Evolutionary conservation across 2,113 vertebrate species (phyloP).

Genomic region (Chaetura pelagica): DNA sequence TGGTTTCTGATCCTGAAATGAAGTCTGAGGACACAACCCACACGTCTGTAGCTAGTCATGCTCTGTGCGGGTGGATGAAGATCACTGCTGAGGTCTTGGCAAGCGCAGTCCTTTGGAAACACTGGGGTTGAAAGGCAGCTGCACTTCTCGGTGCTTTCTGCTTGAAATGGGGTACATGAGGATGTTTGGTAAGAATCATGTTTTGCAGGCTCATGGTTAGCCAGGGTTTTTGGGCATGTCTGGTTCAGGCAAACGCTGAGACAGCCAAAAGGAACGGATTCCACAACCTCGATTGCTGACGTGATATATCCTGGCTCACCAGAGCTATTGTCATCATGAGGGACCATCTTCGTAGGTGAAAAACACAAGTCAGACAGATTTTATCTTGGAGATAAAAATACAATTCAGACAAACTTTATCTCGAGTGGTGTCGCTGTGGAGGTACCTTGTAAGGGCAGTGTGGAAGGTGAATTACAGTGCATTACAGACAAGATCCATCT

Average conservation of each 20-base stretch:
- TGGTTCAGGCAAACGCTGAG: not conserved
- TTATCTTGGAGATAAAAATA: not conserved
- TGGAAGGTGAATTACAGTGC: not conserved
- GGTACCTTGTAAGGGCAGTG: not conserved
- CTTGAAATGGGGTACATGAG: not conserved
- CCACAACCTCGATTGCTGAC: not conserved
- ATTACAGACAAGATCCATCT: not conserved
- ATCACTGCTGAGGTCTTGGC: not conserved
- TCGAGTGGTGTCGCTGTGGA: rapidly evolving
- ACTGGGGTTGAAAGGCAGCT: not conserved
- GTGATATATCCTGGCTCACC: not conserved
- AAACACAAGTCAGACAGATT: not conserved
- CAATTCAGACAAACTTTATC: not conserved
- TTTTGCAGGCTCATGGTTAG: not conserved
- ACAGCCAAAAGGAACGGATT: not conserved
- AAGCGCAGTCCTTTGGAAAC: not conserved
- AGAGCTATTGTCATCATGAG: not conserved
- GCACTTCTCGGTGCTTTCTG: not conserved
- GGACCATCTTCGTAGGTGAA: not conserved
- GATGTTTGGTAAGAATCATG: not conserved
- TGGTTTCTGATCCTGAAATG: not conserved
- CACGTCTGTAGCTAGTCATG: not conserved
- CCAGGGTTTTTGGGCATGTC: not conserved
- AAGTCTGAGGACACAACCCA: not conserved
- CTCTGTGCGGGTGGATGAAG: not conserved